A percentile compares a stretch with the other conserved stretches of the same genome.
phyloP scores from a whole-genome alignment of 2,797 vertebrate species.

The Amblyopsis hoosieri region DNA sequence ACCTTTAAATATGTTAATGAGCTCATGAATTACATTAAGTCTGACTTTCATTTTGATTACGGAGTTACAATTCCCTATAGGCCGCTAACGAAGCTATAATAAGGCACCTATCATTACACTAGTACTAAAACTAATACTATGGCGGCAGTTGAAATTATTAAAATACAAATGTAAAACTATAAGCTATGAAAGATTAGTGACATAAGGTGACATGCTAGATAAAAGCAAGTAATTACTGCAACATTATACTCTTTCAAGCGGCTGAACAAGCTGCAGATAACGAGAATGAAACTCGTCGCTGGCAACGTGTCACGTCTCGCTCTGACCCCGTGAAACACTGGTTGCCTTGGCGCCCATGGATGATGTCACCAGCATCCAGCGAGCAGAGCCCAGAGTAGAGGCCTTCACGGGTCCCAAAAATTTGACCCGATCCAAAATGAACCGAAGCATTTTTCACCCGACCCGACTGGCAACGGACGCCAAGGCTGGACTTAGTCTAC shows the following conservation, averaged over 20 bases:
- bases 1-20: constrained; percentile 22
- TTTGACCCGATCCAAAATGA: too few relatives aligned
- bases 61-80: constrained; percentile 12
- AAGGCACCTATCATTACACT: too few relatives aligned
- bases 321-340: not conserved
- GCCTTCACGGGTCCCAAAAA: too few relatives aligned
- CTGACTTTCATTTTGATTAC: constrained; percentile 34
- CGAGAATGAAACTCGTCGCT: not conserved
- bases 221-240: not conserved
- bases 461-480: too few relatives aligned
- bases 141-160: too few relatives aligned
- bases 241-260: not conserved
- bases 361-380: too few relatives aligned
- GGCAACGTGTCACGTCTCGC: constrained; percentile 14
- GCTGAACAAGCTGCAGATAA: not conserved
- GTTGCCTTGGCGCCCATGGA: too few relatives aligned
- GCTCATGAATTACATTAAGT: constrained; percentile 10
- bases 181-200: not conserved
- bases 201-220: not conserved
- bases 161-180: too few relatives aligned
- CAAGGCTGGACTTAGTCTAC: too few relatives aligned
- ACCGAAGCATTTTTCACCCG: too few relatives aligned
- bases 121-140: too few relatives aligned
- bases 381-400: too few relatives aligned
- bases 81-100: constrained; percentile 20